phyloP scores from a whole-genome alignment of 2,113 vertebrate genomes.

The Mustela nigripes region DNA sequence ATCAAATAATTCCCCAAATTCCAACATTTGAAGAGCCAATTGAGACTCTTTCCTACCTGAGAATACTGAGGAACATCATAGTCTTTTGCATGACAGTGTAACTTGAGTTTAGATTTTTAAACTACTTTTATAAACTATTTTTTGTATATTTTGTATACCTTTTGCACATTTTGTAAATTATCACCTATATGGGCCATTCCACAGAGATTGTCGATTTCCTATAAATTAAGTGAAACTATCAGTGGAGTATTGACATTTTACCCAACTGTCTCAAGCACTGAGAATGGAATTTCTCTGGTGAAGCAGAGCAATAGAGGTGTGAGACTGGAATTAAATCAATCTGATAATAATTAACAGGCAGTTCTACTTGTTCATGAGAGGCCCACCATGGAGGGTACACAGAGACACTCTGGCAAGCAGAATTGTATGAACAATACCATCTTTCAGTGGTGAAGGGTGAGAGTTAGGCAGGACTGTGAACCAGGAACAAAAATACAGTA shows the following conservation, averaged over 20 bases:
- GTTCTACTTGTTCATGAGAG: background rate
- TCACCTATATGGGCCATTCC: background rate
- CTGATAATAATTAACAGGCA: background rate
- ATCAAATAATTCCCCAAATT: background rate
- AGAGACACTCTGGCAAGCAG: background rate
- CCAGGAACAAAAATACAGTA: background rate
- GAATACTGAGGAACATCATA: background rate
- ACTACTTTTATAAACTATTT: background rate
- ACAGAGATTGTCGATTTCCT: background rate
- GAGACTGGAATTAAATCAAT: background rate
- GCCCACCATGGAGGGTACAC: fast-evolving
- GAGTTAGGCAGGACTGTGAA: background rate
- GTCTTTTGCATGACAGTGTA: background rate
- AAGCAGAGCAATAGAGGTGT: background rate
- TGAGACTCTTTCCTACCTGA: background rate
- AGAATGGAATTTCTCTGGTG: background rate
- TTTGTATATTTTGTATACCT: background rate
- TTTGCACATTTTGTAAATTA: background rate
- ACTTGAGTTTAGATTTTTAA: background rate
- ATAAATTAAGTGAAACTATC: background rate
- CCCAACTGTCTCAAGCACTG: background rate
- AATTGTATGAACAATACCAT: background rate
- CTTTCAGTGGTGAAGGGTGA: background rate
- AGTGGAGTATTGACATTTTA: background rate
- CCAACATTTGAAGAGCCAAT: background rate